Percentiles rank a stretch among this genome's conserved stretches.
These are phyloP conservation scores for Enteromius afrohamiltoni DNA, from an alignment of 2,797 vertebrate species.

Conservation along the genomic window DNA sequence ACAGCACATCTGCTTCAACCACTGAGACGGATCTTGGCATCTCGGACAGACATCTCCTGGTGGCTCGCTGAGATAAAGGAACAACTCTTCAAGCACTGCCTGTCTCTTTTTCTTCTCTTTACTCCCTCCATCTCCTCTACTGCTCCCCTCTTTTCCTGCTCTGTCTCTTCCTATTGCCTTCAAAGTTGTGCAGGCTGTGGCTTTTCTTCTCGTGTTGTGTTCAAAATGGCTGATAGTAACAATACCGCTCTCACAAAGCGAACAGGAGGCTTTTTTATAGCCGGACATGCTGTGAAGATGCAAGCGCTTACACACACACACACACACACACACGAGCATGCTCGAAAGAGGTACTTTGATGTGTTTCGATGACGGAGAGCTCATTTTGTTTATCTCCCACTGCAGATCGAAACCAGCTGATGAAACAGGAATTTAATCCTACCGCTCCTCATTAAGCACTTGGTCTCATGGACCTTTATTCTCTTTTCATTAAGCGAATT, in stretches of 20 bases:
- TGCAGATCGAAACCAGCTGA: slow-evolving; percentile 59
- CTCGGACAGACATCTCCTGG: slow-evolving; percentile 84
- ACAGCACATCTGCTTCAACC: slow-evolving; percentile 86
- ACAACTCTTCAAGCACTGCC: slow-evolving; percentile 66
- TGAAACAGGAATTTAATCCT: slow-evolving; percentile 64
- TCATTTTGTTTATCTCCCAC: slow-evolving; percentile 60
- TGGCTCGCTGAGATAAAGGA: slow-evolving; percentile 74
- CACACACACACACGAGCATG: not conserved
- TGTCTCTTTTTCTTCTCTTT: slow-evolving; percentile 68
- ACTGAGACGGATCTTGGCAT: slow-evolving; percentile 85
- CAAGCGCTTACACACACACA: not conserved
- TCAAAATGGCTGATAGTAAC: slow-evolving; percentile 63
- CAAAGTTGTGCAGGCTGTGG: slow-evolving; percentile 54
- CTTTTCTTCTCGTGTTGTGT: slow-evolving; percentile 42
- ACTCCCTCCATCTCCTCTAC: slow-evolving; percentile 56
- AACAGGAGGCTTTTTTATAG: slow-evolving; percentile 47
- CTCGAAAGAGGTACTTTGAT: slow-evolving; percentile 48
- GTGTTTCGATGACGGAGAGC: slow-evolving; percentile 43
- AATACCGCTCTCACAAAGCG: slow-evolving; percentile 26
- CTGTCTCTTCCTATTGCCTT: slow-evolving; percentile 61
- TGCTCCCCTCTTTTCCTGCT: slow-evolving; percentile 55
- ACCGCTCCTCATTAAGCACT: slow-evolving; percentile 58
- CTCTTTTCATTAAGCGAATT: slow-evolving; percentile 62
- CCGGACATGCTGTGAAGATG: slow-evolving; percentile 51
- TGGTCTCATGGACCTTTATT: slow-evolving; percentile 59